Evolutionary conservation across 2,888 invertebrate species (phyloP).

Genomic region (Meteorus cinctellus): DNA sequence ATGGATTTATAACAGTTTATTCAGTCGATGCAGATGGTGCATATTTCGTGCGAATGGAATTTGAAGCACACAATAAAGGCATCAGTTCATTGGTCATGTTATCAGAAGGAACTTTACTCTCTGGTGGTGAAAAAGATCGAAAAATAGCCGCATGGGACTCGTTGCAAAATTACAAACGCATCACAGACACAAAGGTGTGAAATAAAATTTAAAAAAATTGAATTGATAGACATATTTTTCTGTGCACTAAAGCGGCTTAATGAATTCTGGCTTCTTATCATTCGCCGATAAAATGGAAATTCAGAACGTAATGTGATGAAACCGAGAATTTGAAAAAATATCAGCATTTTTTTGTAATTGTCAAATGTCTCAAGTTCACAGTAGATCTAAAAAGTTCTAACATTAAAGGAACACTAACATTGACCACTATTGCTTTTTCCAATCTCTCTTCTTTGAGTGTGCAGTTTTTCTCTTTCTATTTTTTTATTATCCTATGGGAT

Average conservation of each 20-base stretch:
- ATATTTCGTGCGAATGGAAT: constrained; percentile 91
- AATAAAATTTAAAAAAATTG: not conserved
- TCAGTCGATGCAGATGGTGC: constrained; percentile 92
- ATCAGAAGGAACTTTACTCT: constrained; percentile 91
- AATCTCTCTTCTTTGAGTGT: too few relatives aligned
- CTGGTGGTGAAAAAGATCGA: constrained; percentile 92
- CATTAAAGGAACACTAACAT: not conserved
- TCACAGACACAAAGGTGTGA: constrained; percentile 89
- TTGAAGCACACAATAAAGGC: constrained; percentile 91
- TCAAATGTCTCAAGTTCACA: too few relatives aligned
- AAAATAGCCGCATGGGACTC: constrained; percentile 96
- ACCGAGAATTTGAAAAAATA: too few relatives aligned
- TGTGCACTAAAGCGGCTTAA: too few relatives aligned
- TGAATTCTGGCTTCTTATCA: too few relatives aligned
- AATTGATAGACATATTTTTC: not conserved
- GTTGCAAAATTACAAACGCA: constrained; percentile 90
- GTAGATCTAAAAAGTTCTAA: not conserved
- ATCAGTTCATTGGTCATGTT: constrained; percentile 91
- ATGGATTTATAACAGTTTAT: constrained; percentile 93
- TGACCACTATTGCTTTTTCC: too few relatives aligned
- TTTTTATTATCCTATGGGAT: too few relatives aligned
- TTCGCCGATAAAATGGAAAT: too few relatives aligned
- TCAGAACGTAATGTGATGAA: too few relatives aligned
- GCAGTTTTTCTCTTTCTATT: too few relatives aligned
- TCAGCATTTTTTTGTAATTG: too few relatives aligned